Evolutionary conservation across 2,113 vertebrate species (phyloP).

Genomic region (Mellivora capensis): DNA sequence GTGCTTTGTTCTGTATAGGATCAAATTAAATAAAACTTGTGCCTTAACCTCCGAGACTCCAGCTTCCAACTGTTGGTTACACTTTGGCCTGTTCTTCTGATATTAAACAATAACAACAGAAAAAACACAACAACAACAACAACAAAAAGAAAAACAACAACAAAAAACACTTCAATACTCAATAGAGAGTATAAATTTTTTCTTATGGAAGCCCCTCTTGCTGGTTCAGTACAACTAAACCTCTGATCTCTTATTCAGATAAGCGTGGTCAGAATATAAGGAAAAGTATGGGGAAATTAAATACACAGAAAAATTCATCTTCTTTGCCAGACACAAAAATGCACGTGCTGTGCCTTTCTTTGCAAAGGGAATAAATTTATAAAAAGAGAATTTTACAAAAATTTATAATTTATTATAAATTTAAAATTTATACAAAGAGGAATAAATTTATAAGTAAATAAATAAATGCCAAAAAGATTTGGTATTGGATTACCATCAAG

Average conservation of each 20-base stretch:
- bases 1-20: not conserved
- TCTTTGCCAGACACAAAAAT: not conserved
- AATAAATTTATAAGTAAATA: not conserved
- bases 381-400: no score
- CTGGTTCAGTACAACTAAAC: not conserved
- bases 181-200: not conserved
- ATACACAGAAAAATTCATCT: not conserved
- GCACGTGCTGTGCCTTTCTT: not conserved
- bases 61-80: not conserved
- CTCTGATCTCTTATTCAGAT: not conserved
- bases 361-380: not conserved
- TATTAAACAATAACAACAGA: not conserved
- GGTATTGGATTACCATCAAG: not conserved
- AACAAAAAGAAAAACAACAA: not conserved
- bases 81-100: not conserved
- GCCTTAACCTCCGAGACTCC: not conserved
- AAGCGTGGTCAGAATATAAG: not conserved
- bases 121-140: not conserved
- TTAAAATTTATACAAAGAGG: no score
- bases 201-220: not conserved
- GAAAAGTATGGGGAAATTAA: not conserved
- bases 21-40: constrained; percentile 27
- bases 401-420: no score
- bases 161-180: not conserved
- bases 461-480: not conserved